These are phyloP conservation scores for Heliconius melpomene DNA, from an alignment of 1,140 invertebrate genomes.

Conservation along the genomic window DNA sequence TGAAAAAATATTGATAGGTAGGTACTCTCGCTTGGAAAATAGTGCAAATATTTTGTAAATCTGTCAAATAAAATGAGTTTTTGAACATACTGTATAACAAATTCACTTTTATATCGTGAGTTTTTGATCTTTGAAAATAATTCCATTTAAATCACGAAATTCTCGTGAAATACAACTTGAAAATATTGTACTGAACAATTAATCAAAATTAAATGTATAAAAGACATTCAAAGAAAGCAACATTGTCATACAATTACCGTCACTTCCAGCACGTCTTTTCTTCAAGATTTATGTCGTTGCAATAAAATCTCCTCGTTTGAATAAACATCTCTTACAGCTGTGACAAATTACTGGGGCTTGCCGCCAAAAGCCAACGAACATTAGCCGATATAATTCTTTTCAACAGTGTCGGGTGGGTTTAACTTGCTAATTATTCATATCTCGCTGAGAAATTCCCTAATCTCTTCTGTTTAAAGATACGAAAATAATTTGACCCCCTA, in stretches of 20 bases:
- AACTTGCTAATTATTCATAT: conserved; percentile 63
- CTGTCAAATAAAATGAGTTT: no score
- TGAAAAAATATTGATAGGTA: neutral
- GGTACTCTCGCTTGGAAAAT: neutral
- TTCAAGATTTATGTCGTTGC: conserved; percentile 64
- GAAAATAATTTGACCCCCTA: neutral
- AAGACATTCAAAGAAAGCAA: conserved; percentile 46
- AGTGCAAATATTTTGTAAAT: no score
- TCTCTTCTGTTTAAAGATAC: neutral
- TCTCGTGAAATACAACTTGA: neutral
- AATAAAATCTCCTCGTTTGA: conserved; percentile 72
- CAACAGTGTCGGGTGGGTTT: conserved; percentile 52
- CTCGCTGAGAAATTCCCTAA: neutral
- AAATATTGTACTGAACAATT: conserved; percentile 28
- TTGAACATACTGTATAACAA: no score
- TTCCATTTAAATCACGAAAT: neutral
- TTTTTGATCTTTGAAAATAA: neutral
- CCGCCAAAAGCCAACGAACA: conserved; percentile 67
- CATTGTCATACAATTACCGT: conserved; percentile 63
- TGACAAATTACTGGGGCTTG: conserved; percentile 68
- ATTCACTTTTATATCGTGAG: neutral
- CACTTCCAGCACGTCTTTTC: conserved; percentile 59
- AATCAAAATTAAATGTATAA: conserved; percentile 35
- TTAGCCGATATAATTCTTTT: conserved; percentile 72
- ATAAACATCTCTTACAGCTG: conserved; percentile 71